These are phyloP conservation scores for Felis catus DNA, from an alignment of 2,113 vertebrate genomes.

Conservation along the genomic window DNA sequence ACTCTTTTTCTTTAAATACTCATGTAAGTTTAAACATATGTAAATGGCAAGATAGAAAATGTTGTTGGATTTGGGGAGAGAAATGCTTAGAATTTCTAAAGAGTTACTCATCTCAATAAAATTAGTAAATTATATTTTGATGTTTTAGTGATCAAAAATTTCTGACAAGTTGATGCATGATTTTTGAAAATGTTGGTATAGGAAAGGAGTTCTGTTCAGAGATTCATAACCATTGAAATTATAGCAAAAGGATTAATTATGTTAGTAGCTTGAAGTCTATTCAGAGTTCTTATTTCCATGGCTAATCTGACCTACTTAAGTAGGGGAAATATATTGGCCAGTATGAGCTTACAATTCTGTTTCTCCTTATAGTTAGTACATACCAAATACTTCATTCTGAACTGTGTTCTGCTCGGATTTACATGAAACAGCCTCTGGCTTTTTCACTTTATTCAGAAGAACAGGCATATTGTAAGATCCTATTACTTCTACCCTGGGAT, in stretches of 20 bases:
- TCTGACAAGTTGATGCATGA: background rate
- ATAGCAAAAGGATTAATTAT: conserved; percentile 1
- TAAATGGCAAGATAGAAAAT: conserved; percentile 12
- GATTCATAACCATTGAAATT: background rate
- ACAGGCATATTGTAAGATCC: conserved; percentile 12
- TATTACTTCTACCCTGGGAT: background rate
- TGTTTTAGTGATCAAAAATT: background rate
- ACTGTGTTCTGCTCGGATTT: conserved; percentile 16
- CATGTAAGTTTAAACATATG: background rate
- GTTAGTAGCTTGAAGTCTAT: background rate
- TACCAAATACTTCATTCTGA: conserved; percentile 1
- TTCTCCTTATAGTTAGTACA: conserved; percentile 36
- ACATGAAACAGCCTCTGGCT: background rate
- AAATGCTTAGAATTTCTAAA: background rate
- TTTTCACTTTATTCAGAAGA: conserved; percentile 32
- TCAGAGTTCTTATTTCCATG: background rate
- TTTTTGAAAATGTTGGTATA: conserved; percentile 5
- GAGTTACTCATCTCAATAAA: background rate
- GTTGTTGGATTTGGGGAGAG: background rate
- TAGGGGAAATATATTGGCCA: background rate
- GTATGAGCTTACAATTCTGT: background rate
- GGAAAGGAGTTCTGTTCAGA: background rate
- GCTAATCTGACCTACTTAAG: background rate
- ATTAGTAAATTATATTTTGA: background rate
- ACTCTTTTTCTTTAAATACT: background rate